Percentiles rank a stretch among this genome's conserved stretches.
These are phyloP conservation scores for Campoplex capitator DNA, from an alignment of 2,888 invertebrate species.

Conservation along the genomic window DNA sequence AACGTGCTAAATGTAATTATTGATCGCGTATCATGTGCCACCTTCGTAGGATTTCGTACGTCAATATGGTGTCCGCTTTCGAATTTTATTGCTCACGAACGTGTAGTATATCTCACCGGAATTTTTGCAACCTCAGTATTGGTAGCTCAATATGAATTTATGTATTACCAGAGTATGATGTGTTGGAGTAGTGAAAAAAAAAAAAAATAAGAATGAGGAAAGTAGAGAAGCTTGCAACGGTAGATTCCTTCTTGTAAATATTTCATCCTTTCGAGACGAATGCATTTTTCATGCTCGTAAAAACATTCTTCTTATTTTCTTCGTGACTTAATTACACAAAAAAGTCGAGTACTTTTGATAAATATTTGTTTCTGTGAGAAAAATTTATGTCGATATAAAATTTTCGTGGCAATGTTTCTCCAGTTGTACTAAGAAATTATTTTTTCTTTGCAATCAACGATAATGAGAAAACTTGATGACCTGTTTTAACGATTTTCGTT, in stretches of 20 bases:
- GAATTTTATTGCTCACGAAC: slow-evolving; percentile 33
- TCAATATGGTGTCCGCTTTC: slow-evolving; percentile 41
- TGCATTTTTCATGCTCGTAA: not conserved
- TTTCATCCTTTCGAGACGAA: slow-evolving; percentile 1
- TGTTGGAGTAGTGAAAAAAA: slow-evolving; percentile 22
- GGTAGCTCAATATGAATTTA: slow-evolving; percentile 29
- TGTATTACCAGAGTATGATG: slow-evolving; percentile 19
- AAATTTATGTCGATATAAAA: too few species aligned
- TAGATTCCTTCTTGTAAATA: slow-evolving; percentile 26
- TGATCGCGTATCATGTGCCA: slow-evolving; percentile 21
- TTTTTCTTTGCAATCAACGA: not conserved
- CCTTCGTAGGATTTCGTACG: slow-evolving; percentile 37
- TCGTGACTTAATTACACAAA: not conserved
- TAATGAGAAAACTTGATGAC: not conserved
- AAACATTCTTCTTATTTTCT: not conserved
- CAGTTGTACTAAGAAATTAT: not conserved
- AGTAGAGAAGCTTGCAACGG: slow-evolving; percentile 35
- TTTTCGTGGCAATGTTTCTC: not conserved
- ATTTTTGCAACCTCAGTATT: slow-evolving; percentile 36
- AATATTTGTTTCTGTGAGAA: too few species aligned
- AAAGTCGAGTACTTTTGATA: too few species aligned
- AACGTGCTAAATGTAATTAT: not conserved
- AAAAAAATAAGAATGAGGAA: slow-evolving; percentile 25
- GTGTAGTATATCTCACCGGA: slow-evolving; percentile 50
- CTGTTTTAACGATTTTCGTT: slow-evolving; percentile 14